Evolutionary conservation across 2,797 vertebrate species (phyloP).

Genomic region (Aythya fuligula): DNA sequence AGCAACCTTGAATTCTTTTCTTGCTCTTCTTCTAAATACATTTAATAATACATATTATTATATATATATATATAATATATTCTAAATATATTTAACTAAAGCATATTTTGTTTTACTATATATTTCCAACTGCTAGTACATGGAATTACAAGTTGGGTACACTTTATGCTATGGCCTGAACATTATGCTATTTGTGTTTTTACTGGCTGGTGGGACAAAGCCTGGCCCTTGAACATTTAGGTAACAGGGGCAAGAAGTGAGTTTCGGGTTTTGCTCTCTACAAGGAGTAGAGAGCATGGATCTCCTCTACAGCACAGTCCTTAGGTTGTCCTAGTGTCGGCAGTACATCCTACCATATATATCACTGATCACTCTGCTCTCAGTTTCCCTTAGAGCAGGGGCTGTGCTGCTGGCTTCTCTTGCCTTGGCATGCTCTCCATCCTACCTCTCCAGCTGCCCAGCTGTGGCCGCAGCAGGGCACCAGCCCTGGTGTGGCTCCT

Average conservation of each 20-base stretch:
- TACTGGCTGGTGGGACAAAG: background rate
- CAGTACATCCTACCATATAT: fast-evolving
- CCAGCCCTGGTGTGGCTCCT: background rate
- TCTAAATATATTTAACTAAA: background rate
- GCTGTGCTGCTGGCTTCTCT: background rate
- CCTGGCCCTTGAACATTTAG: background rate
- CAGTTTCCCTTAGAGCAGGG: background rate
- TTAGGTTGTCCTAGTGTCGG: background rate
- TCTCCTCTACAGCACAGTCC: background rate
- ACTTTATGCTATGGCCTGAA: background rate
- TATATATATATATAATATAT: background rate
- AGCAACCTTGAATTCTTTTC: background rate
- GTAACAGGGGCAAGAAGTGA: background rate
- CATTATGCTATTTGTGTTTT: background rate
- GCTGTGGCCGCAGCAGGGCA: background rate
- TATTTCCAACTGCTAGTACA: background rate
- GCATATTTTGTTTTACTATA: background rate
- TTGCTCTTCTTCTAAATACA: background rate
- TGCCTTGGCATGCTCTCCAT: background rate
- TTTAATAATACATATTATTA: background rate
- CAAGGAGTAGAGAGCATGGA: background rate
- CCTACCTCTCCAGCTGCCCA: background rate
- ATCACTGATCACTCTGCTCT: background rate
- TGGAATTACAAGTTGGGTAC: background rate
- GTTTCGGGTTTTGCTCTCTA: background rate